Percentiles rank a stretch among this genome's conserved stretches.
phyloP scores from a whole-genome alignment of 1,140 invertebrate genomes.

The Tachypleus tridentatus region DNA sequence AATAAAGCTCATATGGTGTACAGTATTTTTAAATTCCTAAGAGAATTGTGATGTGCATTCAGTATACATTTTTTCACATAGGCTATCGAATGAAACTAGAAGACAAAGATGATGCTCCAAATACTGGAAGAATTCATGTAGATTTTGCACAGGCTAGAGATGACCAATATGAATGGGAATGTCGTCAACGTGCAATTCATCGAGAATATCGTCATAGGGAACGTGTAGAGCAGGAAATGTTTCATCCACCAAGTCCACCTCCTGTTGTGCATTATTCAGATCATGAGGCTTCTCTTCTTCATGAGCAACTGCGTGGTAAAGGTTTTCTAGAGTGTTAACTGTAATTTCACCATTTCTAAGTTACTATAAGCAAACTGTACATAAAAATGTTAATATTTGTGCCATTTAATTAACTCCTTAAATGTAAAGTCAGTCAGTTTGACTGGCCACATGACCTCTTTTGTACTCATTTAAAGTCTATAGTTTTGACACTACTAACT shows the following conservation, averaged over 20 bases:
- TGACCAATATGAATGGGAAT: conserved; percentile 87
- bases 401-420: too few species aligned
- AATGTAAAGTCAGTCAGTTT: too few species aligned
- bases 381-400: too few species aligned
- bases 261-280: conserved; percentile 76
- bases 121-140: conserved; percentile 82
- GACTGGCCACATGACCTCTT: too few species aligned
- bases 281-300: conserved; percentile 59
- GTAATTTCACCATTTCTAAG: not conserved
- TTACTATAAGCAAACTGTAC: too few species aligned
- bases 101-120: conserved; percentile 61
- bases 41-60: too few species aligned
- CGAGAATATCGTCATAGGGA: conserved; percentile 67
- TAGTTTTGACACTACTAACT: too few species aligned
- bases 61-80: conserved; percentile 18
- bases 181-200: conserved; percentile 62
- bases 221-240: conserved; percentile 59
- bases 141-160: conserved; percentile 90
- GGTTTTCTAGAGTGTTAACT: conserved; percentile 10
- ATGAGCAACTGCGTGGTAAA: conserved; percentile 70
- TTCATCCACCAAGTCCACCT: conserved; percentile 66
- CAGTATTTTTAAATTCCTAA: too few species aligned
- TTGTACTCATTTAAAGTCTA: too few species aligned
- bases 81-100: conserved; percentile 74
- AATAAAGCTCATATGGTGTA: too few species aligned